Conservation (phyloP, 2,888 invertebrate genomes). For the Cataglyphis rosenhaueri region DNA sequence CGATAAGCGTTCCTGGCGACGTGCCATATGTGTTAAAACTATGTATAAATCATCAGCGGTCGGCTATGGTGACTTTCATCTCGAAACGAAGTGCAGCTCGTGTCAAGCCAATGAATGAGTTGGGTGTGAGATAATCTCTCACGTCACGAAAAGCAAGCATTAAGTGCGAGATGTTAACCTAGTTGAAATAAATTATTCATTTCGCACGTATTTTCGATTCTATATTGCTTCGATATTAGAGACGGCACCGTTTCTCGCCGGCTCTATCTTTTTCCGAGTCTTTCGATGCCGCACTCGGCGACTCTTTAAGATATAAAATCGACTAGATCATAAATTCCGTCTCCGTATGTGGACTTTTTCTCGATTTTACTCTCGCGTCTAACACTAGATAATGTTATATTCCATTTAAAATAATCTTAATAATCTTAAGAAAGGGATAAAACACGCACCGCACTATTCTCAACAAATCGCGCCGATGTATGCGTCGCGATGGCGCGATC, state of each 20-base stretch:
- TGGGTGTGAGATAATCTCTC: neutral
- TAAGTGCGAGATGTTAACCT: slow-evolving; percentile 12
- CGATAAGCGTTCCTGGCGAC: slow-evolving; percentile 41
- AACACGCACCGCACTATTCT: slow-evolving; percentile 55
- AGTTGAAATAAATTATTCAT: slow-evolving; percentile 36
- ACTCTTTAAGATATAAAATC: slow-evolving; percentile 52
- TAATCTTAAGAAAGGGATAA: slow-evolving; percentile 51
- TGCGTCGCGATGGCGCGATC: slow-evolving; percentile 41
- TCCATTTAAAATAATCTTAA: slow-evolving; percentile 49
- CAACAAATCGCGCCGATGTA: slow-evolving; percentile 32
- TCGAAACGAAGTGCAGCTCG: slow-evolving; percentile 12
- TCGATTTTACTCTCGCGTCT: slow-evolving; percentile 70
- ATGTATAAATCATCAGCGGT: slow-evolving; percentile 44
- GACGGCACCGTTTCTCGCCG: slow-evolving; percentile 13
- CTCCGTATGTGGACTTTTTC: slow-evolving; percentile 66
- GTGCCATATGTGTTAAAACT: slow-evolving; percentile 12
- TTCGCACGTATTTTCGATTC: slow-evolving; percentile 28
- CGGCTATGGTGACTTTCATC: slow-evolving; percentile 39
- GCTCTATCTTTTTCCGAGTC: slow-evolving; percentile 29
- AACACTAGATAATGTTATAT: slow-evolving; percentile 62
- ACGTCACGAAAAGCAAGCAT: neutral
- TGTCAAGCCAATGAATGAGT: neutral
- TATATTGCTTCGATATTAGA: slow-evolving; percentile 29
- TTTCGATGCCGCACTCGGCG: slow-evolving; percentile 27
- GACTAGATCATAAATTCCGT: slow-evolving; percentile 60